Conservation (phyloP, 1,140 invertebrate species). For the Magallana angulata region DNA sequence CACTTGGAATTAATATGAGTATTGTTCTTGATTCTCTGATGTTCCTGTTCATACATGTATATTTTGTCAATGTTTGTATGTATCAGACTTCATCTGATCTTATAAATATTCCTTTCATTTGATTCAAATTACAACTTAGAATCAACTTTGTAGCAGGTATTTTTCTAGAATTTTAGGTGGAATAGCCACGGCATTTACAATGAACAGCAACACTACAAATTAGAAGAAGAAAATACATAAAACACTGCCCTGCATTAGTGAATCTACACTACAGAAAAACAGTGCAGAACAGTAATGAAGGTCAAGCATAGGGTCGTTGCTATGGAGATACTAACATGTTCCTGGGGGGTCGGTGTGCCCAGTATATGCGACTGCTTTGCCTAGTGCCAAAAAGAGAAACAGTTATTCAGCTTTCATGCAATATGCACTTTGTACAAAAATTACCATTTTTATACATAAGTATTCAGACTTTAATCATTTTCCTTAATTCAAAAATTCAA, state of each 20-base stretch:
- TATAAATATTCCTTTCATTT: too few relatives aligned
- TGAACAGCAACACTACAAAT: not conserved
- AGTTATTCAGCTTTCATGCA: slow-evolving; percentile 14
- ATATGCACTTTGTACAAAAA: not conserved
- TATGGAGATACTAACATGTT: slow-evolving; percentile 52
- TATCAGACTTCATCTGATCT: too few relatives aligned
- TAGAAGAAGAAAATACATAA: not conserved
- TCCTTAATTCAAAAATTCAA: too few relatives aligned
- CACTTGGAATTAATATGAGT: too few relatives aligned
- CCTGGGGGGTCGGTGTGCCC: slow-evolving; percentile 47
- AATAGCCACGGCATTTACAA: too few relatives aligned
- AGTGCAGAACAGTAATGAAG: not conserved
- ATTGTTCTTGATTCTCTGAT: too few relatives aligned
- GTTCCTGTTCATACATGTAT: too few relatives aligned
- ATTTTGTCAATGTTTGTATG: too few relatives aligned
- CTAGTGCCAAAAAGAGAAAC: slow-evolving; percentile 46
- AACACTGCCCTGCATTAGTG: not conserved
- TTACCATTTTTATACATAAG: not conserved
- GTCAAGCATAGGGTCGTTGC: slow-evolving; percentile 6
- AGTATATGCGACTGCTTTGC: slow-evolving; percentile 48
- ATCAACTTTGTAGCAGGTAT: not conserved
- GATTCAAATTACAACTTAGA: too few relatives aligned
- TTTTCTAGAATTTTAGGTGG: slow-evolving; percentile 6
- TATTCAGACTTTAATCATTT: too few relatives aligned
- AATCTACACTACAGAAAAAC: slow-evolving; percentile 9